Base-by-base conservation (phyloP, 2,888 invertebrate genomes). In the Diaprepes abbreviatus region DNA sequence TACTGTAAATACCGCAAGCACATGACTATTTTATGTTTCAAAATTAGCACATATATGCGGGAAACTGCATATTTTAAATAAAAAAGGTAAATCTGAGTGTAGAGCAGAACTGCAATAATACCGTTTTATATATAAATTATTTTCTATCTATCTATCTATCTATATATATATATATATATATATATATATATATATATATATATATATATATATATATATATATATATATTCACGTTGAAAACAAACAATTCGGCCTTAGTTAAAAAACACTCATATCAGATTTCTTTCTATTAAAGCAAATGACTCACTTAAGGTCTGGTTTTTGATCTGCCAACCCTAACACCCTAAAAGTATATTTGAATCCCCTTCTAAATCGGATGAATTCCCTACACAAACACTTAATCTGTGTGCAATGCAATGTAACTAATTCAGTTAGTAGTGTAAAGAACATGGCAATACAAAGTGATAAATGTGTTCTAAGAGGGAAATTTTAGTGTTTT, bases 371-470 rank as follows among this genome's bases (percentile, higher is more conserved):
- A 16, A 19, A 33, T 54, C 33, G 54, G 36, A 52, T 43, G 38
- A 50, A 48, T 55, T 63, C 66, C 58, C 66, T 45, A 33, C 21
- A 57, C 48, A 69, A 67, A 65, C 59, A 55, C 70, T 66, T 70
- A 72, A 72, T 70, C 66, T 70, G 55, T 70, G 65, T 48, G 72
- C 70, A 73, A 58, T 73, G 70, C 70, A 73, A 67, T 70, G 70
- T 67, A 52, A 73, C 72, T 73, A 73, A 73, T 67, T 70, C 55
- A 55, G 70, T 73, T 73, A 73, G 63, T 58, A 52, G 66, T 71
- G 71, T 63, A 71, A 71, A 71, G 63, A 67, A 67, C 66, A 67
- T 52, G 54, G 45, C 58, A 45, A 50, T 58, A 57, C 63, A 62
- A 66, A 57, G 21, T 71, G 66, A 71, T 71, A 65, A 64, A 67